Percentiles rank a stretch among this genome's conserved stretches.
Evolutionary conservation across 2,888 invertebrate genomes (phyloP).

Genomic region (Pyrocoelia pectoralis): DNA sequence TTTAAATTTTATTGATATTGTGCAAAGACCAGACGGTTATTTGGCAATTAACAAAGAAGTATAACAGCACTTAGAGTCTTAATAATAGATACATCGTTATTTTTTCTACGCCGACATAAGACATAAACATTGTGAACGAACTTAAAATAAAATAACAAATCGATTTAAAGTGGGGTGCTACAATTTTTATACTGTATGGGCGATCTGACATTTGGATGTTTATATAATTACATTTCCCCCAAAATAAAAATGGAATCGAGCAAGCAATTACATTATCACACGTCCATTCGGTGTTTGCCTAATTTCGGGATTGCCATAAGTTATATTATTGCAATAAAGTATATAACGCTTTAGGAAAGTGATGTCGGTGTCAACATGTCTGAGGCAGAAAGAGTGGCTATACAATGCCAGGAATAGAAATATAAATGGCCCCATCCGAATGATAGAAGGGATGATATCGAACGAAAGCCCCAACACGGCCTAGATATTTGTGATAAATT

Average conservation of each 20-base stretch:
- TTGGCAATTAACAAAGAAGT: too few relatives aligned
- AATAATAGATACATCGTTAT: too few relatives aligned
- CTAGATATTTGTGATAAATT: slow-evolving; percentile 50
- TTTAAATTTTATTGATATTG: too few relatives aligned
- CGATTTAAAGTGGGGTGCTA: too few relatives aligned
- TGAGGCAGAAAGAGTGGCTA: slow-evolving; percentile 33
- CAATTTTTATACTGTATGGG: too few relatives aligned
- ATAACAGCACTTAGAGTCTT: too few relatives aligned
- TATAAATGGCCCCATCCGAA: slow-evolving; percentile 44
- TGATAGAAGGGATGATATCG: slow-evolving; percentile 46
- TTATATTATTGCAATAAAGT: slow-evolving; percentile 23
- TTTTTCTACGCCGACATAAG: too few relatives aligned
- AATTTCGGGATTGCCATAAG: slow-evolving; percentile 1
- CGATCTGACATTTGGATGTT: too few relatives aligned
- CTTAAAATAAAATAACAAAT: too few relatives aligned
- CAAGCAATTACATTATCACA: background rate
- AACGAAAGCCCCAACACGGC: slow-evolving; percentile 44
- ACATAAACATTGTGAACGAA: too few relatives aligned
- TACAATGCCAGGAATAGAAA: slow-evolving; percentile 37
- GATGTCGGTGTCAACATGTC: slow-evolving; percentile 38
- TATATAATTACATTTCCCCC: background rate
- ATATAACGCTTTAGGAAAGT: slow-evolving; percentile 27
- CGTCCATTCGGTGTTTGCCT: background rate
- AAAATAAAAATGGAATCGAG: background rate
- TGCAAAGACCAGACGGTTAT: too few relatives aligned